Evolutionary conservation across 2,113 vertebrate genomes (phyloP).

Genomic region (Piaya cayana): DNA sequence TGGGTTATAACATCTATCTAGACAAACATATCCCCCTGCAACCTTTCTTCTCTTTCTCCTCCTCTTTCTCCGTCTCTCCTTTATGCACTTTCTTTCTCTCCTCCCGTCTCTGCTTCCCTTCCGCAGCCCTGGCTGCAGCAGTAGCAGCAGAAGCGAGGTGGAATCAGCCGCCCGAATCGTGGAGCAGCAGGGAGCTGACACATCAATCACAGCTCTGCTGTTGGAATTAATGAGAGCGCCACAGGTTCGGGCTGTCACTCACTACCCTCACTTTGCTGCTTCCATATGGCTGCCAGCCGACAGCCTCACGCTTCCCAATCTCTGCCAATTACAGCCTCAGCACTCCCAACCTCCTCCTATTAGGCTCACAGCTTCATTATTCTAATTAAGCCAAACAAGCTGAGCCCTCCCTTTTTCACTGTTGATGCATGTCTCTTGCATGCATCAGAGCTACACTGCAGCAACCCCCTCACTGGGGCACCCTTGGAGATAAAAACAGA

Average conservation of each 20-base stretch:
- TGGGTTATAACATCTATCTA: not conserved
- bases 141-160: constrained; percentile 25
- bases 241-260: constrained; percentile 75
- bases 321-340: constrained; percentile 72
- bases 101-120: not conserved
- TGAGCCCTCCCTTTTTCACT: constrained; percentile 21
- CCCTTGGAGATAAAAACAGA: not conserved
- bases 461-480: not conserved
- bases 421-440: not conserved
- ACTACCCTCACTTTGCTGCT: constrained; percentile 70
- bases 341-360: constrained; percentile 59
- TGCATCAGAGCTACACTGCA: not conserved
- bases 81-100: not conserved
- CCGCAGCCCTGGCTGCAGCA: not conserved
- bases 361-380: constrained; percentile 70
- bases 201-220: constrained; percentile 74
- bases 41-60: not conserved
- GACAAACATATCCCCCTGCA: not conserved
- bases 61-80: not conserved
- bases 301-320: constrained; percentile 63
- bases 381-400: constrained; percentile 63
- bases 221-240: constrained; percentile 75
- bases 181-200: constrained; percentile 73
- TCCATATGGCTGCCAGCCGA: constrained; percentile 73
- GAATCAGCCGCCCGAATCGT: constrained; percentile 48